Evolutionary conservation across 1,140 invertebrate genomes (phyloP).

Genomic region (Euura lappo): DNA sequence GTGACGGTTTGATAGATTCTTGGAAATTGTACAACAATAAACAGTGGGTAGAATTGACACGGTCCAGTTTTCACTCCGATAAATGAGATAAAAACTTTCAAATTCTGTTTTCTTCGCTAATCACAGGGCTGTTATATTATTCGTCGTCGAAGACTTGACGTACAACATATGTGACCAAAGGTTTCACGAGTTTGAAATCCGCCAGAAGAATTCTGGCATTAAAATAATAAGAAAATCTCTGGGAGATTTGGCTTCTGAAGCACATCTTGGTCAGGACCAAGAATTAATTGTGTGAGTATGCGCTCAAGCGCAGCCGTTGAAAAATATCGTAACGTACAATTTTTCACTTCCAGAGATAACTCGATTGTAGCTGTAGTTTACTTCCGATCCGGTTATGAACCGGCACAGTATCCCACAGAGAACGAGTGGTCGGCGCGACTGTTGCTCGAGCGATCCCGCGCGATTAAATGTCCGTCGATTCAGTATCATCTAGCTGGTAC

Average conservation of each 20-base stretch:
- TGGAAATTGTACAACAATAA: conserved; percentile 75
- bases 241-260: conserved; percentile 66
- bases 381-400: conserved; percentile 88
- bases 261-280: conserved; percentile 62
- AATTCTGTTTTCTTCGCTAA: conserved; percentile 18
- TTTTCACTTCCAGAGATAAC: conserved; percentile 63
- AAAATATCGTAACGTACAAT: not conserved
- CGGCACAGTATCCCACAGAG: conserved; percentile 78
- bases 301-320: not conserved
- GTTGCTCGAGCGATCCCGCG: conserved; percentile 81
- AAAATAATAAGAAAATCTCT: conserved; percentile 74
- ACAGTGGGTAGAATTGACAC: conserved; percentile 34
- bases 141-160: conserved; percentile 84
- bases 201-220: conserved; percentile 70
- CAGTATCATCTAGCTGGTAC: conserved; percentile 84
- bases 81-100: conserved; percentile 3
- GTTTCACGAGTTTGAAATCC: conserved; percentile 87
- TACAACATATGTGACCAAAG: conserved; percentile 90
- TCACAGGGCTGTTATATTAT: conserved; percentile 73
- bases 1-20: conserved; percentile 74
- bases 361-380: conserved; percentile 88
- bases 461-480: conserved; percentile 95
- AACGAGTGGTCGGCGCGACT: conserved; percentile 86
- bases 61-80: not conserved
- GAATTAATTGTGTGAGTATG: conserved; percentile 67